Base-by-base conservation (phyloP, 2,797 vertebrate genomes). In the Helostoma temminkii region DNA sequence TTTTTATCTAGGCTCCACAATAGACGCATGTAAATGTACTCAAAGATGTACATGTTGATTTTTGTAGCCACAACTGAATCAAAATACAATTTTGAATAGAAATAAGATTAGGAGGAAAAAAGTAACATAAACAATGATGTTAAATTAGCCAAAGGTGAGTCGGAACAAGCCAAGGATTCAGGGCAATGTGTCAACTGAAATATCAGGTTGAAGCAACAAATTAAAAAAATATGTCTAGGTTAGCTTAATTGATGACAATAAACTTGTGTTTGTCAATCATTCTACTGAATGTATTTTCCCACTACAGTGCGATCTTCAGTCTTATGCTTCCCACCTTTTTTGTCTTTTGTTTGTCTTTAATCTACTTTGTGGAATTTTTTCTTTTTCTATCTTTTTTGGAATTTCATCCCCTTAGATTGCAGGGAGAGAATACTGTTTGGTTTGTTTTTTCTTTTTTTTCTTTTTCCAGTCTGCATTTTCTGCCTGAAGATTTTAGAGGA, bases 391-490 rank as follows among this genome's bases (percentile, higher is more conserved):
- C 47, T 48, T 57, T 63, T 74, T 66, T 61, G 50, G 50, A 77
- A 54, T 72, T 83, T 45, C 3, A 1, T 58, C 59, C 86, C 60
- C 69, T 85, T 86, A 76, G 64, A 82, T n/a, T 34, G 10, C 36
- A 70, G 9, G n/a, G 43, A 72, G 61, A 70, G 50, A 30, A 28
- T 14, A 50, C 36, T 25, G n/a, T n/a, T n/a, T n/a, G n/a, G n/a
- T n/a, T n/a, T n/a, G n/a, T n/a, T 55, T 18, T 56, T 26, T 11
- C 19, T 34, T 8, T 30, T 4, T 8, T 30, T 9, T 30, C 10
- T 12, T 67, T 62, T 78, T 53, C 47, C n/a, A 25, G 8, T 57
- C 46, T 52, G 7, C 9, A 0, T 68, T 82, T 72, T 45, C 43
- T n/a, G n/a, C n/a, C n/a, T 37, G 3, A 43, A 54, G 43, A 66